Evolutionary conservation across 2,113 vertebrate species (phyloP).

Genomic region (Gila orcuttii): DNA sequence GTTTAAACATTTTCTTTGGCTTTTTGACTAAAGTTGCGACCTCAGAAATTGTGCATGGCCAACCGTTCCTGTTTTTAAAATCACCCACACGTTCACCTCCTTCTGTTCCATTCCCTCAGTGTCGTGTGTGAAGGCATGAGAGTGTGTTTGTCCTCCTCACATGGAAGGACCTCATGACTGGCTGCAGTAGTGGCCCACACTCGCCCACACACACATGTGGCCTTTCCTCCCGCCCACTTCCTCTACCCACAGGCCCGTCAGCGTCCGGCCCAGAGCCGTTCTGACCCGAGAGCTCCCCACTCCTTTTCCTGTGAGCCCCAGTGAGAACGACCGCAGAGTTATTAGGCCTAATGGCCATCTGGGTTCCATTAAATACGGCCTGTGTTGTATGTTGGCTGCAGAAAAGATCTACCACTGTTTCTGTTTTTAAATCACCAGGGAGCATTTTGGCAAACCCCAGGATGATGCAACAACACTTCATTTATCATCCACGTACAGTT

Average conservation of each 20-base stretch:
- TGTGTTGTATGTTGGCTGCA: conserved; percentile 22
- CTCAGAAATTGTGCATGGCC: neutral
- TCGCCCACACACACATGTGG: conserved; percentile 32
- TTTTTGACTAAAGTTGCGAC: neutral
- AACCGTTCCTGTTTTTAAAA: conserved; percentile 11
- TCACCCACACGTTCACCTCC: conserved; percentile 1
- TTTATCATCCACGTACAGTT: conserved; percentile 25
- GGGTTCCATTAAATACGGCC: conserved; percentile 36
- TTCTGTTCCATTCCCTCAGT: conserved; percentile 11
- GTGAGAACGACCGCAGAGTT: conserved; percentile 34
- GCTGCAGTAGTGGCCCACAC: conserved; percentile 25
- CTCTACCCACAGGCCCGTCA: conserved; percentile 47
- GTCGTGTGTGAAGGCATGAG: neutral
- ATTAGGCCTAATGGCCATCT: conserved; percentile 49
- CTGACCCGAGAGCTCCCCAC: conserved; percentile 37
- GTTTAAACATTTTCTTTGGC: conserved; percentile 14
- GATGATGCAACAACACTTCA: conserved; percentile 18
- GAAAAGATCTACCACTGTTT: conserved; percentile 30
- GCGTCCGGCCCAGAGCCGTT: conserved; percentile 31
- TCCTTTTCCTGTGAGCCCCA: conserved; percentile 45
- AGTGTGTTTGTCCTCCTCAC: conserved; percentile 17
- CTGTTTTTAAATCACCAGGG: conserved; percentile 33
- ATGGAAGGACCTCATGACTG: neutral
- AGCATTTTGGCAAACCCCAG: conserved; percentile 15
- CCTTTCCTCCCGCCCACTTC: conserved; percentile 39